These are phyloP conservation scores for Octopus sinensis DNA, from an alignment of 1,140 invertebrate genomes.

Conservation along the genomic window DNA sequence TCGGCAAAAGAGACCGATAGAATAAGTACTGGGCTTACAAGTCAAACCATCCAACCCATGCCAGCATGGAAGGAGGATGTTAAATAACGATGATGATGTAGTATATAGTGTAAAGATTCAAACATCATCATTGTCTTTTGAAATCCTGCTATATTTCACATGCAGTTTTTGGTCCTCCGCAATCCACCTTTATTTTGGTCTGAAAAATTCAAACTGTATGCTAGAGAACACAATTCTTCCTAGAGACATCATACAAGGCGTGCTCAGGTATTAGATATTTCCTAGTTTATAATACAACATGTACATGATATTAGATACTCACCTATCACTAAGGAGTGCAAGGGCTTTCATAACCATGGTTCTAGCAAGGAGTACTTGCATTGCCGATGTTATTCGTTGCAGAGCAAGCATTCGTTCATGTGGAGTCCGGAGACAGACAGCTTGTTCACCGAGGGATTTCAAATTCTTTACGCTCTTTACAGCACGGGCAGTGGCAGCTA, in stretches of 20 bases:
- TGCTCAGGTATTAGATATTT: not conserved
- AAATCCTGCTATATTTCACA: too few species aligned
- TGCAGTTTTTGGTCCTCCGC: too few species aligned
- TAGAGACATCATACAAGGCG: not conserved
- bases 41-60: too few species aligned
- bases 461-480: slow-evolving; percentile 14
- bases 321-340: slow-evolving; percentile 62
- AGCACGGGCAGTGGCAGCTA: slow-evolving; percentile 27
- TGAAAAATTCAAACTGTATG: too few species aligned
- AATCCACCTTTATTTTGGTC: too few species aligned
- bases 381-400: slow-evolving; percentile 59
- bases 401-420: slow-evolving; percentile 61
- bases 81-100: too few species aligned
- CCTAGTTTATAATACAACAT: too few species aligned
- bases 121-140: too few species aligned
- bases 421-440: slow-evolving; percentile 54
- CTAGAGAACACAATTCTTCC: not conserved
- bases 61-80: too few species aligned
- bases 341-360: slow-evolving; percentile 63
- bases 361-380: slow-evolving; percentile 63
- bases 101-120: too few species aligned
- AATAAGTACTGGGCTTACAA: too few species aligned
- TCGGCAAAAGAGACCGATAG: too few species aligned
- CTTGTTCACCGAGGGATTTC: slow-evolving; percentile 61
- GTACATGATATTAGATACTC: slow-evolving; percentile 3